Evolutionary conservation across 2,888 invertebrate species (phyloP).

Genomic region (Ophion obscuratus): DNA sequence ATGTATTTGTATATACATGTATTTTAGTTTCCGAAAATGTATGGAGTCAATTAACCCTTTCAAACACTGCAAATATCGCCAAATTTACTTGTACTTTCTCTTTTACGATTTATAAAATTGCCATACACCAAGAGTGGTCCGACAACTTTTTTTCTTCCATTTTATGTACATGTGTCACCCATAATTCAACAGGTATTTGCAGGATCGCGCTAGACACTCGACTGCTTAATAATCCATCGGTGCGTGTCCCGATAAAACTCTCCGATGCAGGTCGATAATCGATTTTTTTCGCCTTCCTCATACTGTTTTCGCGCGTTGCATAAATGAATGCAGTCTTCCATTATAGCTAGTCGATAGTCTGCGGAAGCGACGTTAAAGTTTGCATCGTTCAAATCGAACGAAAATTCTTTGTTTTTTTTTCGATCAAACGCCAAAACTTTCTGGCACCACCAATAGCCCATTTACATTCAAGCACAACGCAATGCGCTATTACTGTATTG

Average conservation of each 20-base stretch:
- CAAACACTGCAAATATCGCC: not conserved
- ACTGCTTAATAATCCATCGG: conserved; percentile 35
- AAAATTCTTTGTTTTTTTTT: not conserved
- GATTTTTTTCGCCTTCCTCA: conserved; percentile 1
- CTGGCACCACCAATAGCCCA: no score
- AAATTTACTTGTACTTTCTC: not conserved
- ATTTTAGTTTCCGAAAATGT: not conserved
- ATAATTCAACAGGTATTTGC: conserved; percentile 35
- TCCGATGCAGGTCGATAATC: conserved; percentile 14
- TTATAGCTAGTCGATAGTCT: conserved; percentile 16
- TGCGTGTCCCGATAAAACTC: conserved; percentile 47
- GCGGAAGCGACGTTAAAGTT: not conserved
- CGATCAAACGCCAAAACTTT: not conserved
- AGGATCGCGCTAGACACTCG: conserved; percentile 17
- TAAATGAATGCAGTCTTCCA: conserved; percentile 1
- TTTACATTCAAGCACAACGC: no score
- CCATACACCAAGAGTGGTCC: not conserved
- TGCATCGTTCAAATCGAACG: not conserved
- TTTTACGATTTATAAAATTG: not conserved
- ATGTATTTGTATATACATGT: not conserved
- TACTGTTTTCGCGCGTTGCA: not conserved
- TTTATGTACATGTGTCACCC: not conserved
- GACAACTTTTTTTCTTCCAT: not conserved
- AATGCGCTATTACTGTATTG: no score
- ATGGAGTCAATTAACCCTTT: not conserved